Evolutionary conservation across 2,797 vertebrate species (phyloP), one percentile per base, ranked within the genome.

Genomic region (Okamejei kenojei): DNA sequence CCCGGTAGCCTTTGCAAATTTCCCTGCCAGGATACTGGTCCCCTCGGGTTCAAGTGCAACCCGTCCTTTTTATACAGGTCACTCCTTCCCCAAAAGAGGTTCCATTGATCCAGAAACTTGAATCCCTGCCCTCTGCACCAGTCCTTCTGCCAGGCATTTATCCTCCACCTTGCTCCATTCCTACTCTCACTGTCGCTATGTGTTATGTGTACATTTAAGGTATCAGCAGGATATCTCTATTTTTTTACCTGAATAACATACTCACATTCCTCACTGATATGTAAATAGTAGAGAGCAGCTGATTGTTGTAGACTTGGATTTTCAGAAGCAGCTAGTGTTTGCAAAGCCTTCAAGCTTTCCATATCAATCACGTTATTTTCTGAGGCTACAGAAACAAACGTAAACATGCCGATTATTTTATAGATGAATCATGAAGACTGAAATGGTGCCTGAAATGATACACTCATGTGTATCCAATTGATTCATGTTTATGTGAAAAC

Each of bases 261-360:
- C 97, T 97, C 96, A 97, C 97, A 93, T 19, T 96, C 95, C 93
- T 97, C 96, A 94, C 97, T 97, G 94, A 97, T 95, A 17, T 97
- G 96, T 94, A 97, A 94, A 91, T 97, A 97, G 94, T 95, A 96
- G 58, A 96, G 94, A 15, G 97, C 96, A 94, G 97, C 96, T 7
- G 96, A 96, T 94, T 96, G 96, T 93, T 97, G 97, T 58, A 97
- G 95, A 88, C 96, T 95, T 11, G 93, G 11, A 78, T 96, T 95
- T 94, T 97, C 96, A 93, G 97, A 97, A 94, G 95, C 94, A 80
- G 97, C 95, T 93, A 97, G 95, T 78, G 95, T 96, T 93, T 91
- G 96, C 94, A 97, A 94, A 29, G 95, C 94, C 84, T 95, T 95
- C 8, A 97, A 94, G 93, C 94, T 82, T 61, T 95, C 95, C 5